Conservation (phyloP, 1,140 invertebrate genomes). For the Tetragonula clypearis region DNA sequence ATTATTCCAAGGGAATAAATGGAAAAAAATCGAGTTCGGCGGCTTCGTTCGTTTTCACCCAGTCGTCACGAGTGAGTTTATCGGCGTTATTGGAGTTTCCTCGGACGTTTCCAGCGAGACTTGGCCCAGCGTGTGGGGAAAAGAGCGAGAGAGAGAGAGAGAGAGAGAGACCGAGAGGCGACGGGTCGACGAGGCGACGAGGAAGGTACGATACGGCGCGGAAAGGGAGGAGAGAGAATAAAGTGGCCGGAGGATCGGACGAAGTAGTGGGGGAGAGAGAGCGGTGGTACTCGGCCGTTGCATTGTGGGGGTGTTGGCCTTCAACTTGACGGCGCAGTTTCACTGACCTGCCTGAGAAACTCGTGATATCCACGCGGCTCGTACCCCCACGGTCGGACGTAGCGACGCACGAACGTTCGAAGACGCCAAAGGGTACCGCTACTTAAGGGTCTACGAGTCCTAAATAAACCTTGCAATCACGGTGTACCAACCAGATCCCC, state of each 20-base stretch:
- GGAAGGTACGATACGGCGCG: constrained; percentile 23
- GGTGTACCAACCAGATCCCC: not conserved
- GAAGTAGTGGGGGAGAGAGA: constrained; percentile 31
- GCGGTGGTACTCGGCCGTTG: constrained; percentile 75
- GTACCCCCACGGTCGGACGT: constrained; percentile 59
- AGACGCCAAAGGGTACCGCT: constrained; percentile 65
- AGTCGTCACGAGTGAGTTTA: constrained; percentile 59
- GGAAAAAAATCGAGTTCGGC: not conserved
- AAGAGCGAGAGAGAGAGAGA: not conserved
- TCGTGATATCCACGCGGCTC: constrained; percentile 74
- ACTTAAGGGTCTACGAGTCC: constrained; percentile 56
- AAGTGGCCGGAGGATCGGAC: constrained; percentile 58
- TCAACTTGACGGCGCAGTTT: constrained; percentile 83
- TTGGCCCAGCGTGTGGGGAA: constrained; percentile 2
- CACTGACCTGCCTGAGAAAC: constrained; percentile 83
- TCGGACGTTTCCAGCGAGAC: constrained; percentile 62
- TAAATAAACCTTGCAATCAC: constrained; percentile 59
- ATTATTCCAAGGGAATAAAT: not conserved
- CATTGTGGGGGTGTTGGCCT: constrained; percentile 83
- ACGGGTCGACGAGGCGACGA: not conserved
- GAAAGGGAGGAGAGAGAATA: constrained; percentile 45
- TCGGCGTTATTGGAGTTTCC: constrained; percentile 74
- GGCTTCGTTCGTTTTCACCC: not conserved
- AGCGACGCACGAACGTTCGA: constrained; percentile 45
- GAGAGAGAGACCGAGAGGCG: not conserved